A percentile compares a stretch with the other conserved stretches of the same genome.
phyloP scores from a whole-genome alignment of 2,888 invertebrate genomes.

The Pseudococcus viburni region DNA sequence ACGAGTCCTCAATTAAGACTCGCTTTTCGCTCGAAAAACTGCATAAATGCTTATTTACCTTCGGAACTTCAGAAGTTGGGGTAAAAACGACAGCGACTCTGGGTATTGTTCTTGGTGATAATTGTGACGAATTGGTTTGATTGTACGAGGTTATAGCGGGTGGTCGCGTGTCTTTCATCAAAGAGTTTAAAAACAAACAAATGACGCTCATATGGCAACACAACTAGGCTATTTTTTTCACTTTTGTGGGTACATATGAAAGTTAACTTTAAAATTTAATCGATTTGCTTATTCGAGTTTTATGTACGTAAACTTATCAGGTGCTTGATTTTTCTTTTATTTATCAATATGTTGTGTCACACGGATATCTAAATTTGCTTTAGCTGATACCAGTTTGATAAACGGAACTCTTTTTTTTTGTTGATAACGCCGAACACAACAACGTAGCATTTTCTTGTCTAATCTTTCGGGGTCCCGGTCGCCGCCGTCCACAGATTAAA shows the following conservation, averaged over 20 bases:
- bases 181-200: conserved; percentile 5
- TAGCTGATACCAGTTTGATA: conserved; percentile 63
- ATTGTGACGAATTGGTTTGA: conserved; percentile 9
- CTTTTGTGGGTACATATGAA: not conserved
- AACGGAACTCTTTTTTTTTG: conserved; percentile 37
- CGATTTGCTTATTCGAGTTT: not conserved
- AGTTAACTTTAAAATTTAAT: not conserved
- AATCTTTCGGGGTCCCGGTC: conserved; percentile 55
- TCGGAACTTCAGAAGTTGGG: not conserved
- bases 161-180: conserved; percentile 17
- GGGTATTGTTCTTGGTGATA: not conserved
- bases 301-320: conserved; percentile 24
- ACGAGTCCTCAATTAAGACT: not conserved
- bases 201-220: not conserved
- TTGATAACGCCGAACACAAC: conserved; percentile 47
- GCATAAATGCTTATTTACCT: not conserved
- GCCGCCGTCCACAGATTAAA: conserved; percentile 60
- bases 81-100: not conserved
- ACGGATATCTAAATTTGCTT: conserved; percentile 63
- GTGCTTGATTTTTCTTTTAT: conserved; percentile 34
- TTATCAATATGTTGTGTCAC: conserved; percentile 37
- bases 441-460: conserved; percentile 61
- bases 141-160: not conserved
- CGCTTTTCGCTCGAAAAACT: not conserved
- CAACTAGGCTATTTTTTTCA: not conserved